A percentile compares a stretch with the other conserved stretches of the same genome.
phyloP scores from a whole-genome alignment of 2,113 vertebrate species.

The Saimiri boliviensis region DNA sequence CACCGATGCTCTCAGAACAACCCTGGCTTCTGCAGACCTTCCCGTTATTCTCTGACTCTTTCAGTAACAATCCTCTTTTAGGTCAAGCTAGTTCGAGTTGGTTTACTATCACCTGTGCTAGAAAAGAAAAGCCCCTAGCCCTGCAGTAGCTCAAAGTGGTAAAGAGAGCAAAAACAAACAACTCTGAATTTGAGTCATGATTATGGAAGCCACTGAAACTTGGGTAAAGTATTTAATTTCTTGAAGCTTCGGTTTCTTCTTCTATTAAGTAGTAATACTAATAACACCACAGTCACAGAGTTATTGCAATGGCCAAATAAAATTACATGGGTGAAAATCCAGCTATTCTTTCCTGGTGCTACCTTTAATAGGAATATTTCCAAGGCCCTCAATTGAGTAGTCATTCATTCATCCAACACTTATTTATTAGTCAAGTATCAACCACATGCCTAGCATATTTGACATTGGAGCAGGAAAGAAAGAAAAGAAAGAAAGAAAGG shows the following conservation, averaged over 20 bases:
- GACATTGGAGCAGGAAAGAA: not conserved
- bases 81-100: not conserved
- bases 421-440: not conserved
- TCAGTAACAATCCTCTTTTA: not conserved
- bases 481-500: not conserved
- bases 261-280: not conserved
- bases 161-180: not conserved
- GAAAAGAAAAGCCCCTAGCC: not conserved
- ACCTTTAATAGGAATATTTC: not conserved
- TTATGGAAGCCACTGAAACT: not conserved
- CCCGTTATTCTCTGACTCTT: not conserved
- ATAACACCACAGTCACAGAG: not conserved
- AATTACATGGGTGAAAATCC: not conserved
- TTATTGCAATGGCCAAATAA: not conserved
- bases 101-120: not conserved
- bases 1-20: not conserved
- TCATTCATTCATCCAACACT: not conserved
- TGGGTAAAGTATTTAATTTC: not conserved
- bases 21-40: not conserved
- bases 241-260: not conserved
- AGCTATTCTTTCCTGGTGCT: not conserved
- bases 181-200: not conserved
- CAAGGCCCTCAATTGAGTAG: not conserved
- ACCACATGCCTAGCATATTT: not conserved
- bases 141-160: not conserved